Conservation (phyloP, 2,113 vertebrate species). For the Opisthocomus hoazin region DNA sequence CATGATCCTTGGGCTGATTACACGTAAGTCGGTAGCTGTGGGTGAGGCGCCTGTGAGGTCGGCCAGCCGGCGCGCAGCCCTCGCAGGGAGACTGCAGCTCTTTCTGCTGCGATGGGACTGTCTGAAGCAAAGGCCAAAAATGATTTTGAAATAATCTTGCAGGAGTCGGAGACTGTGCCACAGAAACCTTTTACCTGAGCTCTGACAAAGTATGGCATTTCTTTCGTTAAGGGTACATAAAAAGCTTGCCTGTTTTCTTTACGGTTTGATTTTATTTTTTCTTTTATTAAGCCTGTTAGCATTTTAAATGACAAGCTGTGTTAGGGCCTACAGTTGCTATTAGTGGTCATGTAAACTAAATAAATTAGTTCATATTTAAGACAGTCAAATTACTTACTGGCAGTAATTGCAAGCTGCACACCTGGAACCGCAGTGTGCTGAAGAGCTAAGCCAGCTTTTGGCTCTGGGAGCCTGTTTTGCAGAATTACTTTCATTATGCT, state of each 20-base stretch:
- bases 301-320: not conserved
- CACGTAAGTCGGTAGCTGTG: accelerated
- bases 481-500: not conserved
- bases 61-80: not conserved
- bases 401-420: not conserved
- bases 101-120: not conserved
- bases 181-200: not conserved
- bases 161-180: not conserved
- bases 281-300: not conserved
- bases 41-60: not conserved
- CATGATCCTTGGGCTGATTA: accelerated
- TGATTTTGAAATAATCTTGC: not conserved
- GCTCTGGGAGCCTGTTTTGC: not conserved
- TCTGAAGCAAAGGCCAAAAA: not conserved
- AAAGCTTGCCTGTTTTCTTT: not conserved
- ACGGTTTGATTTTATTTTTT: not conserved
- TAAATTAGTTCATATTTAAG: not conserved
- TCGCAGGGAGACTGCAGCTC: not conserved
- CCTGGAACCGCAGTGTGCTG: not conserved
- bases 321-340: not conserved
- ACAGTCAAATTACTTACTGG: not conserved
- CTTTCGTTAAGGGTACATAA: not conserved
- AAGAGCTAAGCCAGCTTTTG: not conserved
- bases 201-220: not conserved
- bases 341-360: not conserved